Evolutionary conservation across 2,797 vertebrate genomes (phyloP), one percentile per base, ranked within the genome.

Genomic region (Acipenser transmontanus): DNA sequence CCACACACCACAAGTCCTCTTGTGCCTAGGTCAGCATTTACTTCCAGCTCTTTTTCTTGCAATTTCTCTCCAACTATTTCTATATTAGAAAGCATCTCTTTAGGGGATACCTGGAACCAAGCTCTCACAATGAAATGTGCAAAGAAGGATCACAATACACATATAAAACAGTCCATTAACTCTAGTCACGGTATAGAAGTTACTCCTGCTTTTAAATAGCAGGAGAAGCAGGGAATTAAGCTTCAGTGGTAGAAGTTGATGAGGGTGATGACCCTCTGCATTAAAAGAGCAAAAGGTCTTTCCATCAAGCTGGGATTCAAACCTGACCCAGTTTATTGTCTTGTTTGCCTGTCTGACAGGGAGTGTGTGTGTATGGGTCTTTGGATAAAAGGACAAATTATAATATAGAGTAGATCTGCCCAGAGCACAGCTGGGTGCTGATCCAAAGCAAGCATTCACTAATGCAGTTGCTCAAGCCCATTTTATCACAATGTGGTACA

Each of bases 201-300:
- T 6, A 57, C 11, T 57, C 54, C 54, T 57, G 54, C 17, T 34
- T 34, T 34, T 34, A 34, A 4, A 34, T 34, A 4, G 12, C 54
- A 57, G 54, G 11, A 57, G 54, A 11, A 57, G 6, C 54, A 57
- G 34, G 12, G 14, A 7, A 57, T 57, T 57, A 57, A 57, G 54
- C 54, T 57, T 1, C 12, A 57, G 13, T 63, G 12, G 9, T 68
- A 48, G 47, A 54, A n/a, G 49, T 51, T 66, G 50, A 66, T 50
- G 62, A 52, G 52, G 51, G 14, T 59, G 60, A 9, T 66, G 61
- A 63, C 69, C 64, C 50, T 48, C 8, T 47, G 51, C 20, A 70
- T 70, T 63, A 12, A 20, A 57, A 62, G 56, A 62, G 6, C 59
- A 7, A 8, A 56, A 10, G 48, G 49, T 47, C 65, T 7, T 60